Evolutionary conservation across 2,888 invertebrate genomes (phyloP).

Genomic region (Netelia melanura): DNA sequence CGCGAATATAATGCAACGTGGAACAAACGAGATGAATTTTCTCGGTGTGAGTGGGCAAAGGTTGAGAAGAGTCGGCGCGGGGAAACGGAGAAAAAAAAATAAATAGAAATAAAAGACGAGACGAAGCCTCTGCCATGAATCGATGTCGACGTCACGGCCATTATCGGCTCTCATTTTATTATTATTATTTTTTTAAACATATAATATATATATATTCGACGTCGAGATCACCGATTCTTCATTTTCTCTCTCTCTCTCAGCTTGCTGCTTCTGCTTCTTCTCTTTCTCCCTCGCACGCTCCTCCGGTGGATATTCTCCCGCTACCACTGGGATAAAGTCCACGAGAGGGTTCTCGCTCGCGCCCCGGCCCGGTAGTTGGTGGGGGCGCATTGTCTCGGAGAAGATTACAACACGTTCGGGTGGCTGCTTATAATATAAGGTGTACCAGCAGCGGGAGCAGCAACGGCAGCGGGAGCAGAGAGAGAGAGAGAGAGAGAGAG

Average conservation of each 20-base stretch:
- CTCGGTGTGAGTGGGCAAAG: background rate
- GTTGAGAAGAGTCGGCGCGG: conserved; percentile 35
- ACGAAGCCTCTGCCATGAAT: conserved; percentile 65
- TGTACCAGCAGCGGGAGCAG: conserved; percentile 73
- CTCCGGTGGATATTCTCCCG: background rate
- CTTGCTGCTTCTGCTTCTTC: conserved; percentile 30
- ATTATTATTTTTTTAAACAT: conserved; percentile 72
- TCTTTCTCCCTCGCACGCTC: conserved; percentile 10
- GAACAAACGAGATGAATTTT: background rate
- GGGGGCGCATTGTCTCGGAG: conserved; percentile 83
- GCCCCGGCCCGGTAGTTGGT: conserved; percentile 74
- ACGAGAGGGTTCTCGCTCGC: conserved; percentile 59
- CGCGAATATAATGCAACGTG: conserved; percentile 1
- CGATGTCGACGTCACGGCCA: conserved; percentile 79
- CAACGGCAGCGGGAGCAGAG: conserved; percentile 69
- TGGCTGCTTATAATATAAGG: conserved; percentile 83
- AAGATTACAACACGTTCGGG: conserved; percentile 84
- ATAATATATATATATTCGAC: conserved; percentile 54
- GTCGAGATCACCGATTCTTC: conserved; percentile 39
- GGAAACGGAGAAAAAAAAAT: conserved; percentile 39
- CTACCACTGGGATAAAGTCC: conserved; percentile 57
- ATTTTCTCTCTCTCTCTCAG: conserved; percentile 39
- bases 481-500: too few species aligned
- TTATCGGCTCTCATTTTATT: conserved; percentile 76
- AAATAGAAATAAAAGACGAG: conserved; percentile 31